Conservation (phyloP, 2,888 invertebrate species). For the Drosophila anomalata region DNA sequence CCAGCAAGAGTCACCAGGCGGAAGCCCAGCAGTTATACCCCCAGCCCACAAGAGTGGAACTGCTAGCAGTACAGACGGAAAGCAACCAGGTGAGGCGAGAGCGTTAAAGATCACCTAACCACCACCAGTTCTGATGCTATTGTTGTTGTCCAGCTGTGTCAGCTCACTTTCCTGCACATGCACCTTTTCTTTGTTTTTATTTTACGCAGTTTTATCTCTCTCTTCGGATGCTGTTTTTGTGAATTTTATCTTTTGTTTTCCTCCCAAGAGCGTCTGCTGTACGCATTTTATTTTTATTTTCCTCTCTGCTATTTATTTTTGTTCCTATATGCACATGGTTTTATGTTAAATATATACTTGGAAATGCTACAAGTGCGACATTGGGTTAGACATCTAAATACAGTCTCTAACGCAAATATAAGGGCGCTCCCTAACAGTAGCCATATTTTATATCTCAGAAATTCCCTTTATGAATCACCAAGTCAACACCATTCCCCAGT, state of each 20-base stretch:
- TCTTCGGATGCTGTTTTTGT: conserved; percentile 30
- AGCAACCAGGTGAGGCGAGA: conserved; percentile 62
- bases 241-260: conserved; percentile 16
- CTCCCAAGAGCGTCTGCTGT: not conserved
- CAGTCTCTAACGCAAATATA: not conserved
- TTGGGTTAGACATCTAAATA: not conserved
- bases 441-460: not conserved
- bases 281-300: conserved; percentile 35
- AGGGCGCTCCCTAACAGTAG: not conserved
- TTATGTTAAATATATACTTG: not conserved
- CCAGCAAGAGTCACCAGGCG: conserved; percentile 29
- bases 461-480: not conserved
- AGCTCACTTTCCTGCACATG: conserved; percentile 17
- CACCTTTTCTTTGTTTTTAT: conserved; percentile 32
- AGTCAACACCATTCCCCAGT: not conserved
- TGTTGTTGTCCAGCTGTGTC: not conserved
- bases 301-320: not conserved
- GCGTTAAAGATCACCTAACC: conserved; percentile 18
- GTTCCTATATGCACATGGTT: conserved; percentile 2
- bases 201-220: conserved; percentile 24
- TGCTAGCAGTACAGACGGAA: conserved; percentile 60
- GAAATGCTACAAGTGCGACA: not conserved
- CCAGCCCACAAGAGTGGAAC: conserved; percentile 55
- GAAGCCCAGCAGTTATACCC: conserved; percentile 64
- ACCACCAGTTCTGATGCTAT: conserved; percentile 6